Evolutionary conservation across 2,113 vertebrate genomes (phyloP), one percentile per base, ranked within the genome.

Genomic region (Anser brachyrhynchus): DNA sequence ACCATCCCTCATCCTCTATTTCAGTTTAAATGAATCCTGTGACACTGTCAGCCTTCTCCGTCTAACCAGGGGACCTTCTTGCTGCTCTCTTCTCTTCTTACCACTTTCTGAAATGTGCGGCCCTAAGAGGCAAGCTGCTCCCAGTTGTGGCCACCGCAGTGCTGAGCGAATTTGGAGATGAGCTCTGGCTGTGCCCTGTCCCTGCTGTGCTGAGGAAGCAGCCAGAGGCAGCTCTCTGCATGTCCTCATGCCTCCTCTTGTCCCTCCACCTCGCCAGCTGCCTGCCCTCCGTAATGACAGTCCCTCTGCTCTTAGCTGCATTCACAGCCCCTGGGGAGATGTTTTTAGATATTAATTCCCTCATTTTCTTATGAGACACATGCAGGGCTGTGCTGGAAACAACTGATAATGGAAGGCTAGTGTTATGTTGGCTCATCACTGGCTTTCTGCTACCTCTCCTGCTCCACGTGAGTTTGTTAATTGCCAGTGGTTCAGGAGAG

Each of bases 161-260:
- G 14, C 64, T 19, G 59, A 61, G 35, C 9, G 22, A 3, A 49
- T 8, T 4, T 43, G 59, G 84, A 22, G 37, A 3, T 33, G 21
- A 75, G 66, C 55, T 58, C 66, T 58, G 67, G 2, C 28, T 16
- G 1, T 14, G 19, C 12, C 0, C 31, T 5, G 31, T 55, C 43
- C 71, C 57, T 33, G 77, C 39, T 66, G 26, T 17, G 28, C 28
- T 17, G 28, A 31, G 28, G 16, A 55, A 29, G 52, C 52, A 55
- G 52, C 52, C 52, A 54, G 25, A 14, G 14, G 15, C 26, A 28
- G 26, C 28, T 62, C 28, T 73, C 61, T 16, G 2, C 7, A 1
- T 18, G 29, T 58, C 6, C 2, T 33, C 23, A 0, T 39, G 41
- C 33, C 19, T n/a, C 0, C 2, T 12, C 49, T 37, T 20, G 41